Evolutionary conservation across 2,797 vertebrate genomes (phyloP), one percentile per base, ranked within the genome.

Genomic region (Anguilla anguilla): DNA sequence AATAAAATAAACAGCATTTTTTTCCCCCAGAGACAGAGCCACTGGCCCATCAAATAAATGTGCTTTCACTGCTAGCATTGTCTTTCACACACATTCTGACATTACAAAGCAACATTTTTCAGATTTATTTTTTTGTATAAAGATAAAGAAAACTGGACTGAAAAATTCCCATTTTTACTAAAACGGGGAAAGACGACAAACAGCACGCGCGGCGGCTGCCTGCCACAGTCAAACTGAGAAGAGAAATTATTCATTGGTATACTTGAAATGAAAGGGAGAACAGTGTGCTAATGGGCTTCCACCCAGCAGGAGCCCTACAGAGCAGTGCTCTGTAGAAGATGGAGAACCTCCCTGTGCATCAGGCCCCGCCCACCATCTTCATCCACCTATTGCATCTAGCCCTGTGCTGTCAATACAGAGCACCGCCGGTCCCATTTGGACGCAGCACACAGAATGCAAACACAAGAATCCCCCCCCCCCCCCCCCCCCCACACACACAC

Each of bases 211-310:
- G 15, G 28, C 46, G 7, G 69, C 69, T 28, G 31, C 86, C 64
- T 39, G 28, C 82, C 83, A 49, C 46, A 39, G 19, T 46, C 59
- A 84, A 86, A 28, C 85, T 64, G 43, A 72, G 43, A 88, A 83
- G 87, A 89, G 82, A 88, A 90, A 89, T 83, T 2, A 86, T 88
- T 83, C 87, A 88, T 87, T 86, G 83, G 83, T 64, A 83, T 84
- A 64, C 83, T 87, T 69, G 67, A 89, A 84, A 87, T 67, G 82
- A 89, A 72, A 55, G 55, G 31, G 74, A 87, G 64, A 35, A 88
- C 82, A 57, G 85, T 82, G 51, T 82, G 79, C 9, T 82, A 82
- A 82, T 82, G 74, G 13, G 3, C 6, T 79, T 79, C 74, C 74
- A 0, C 79, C 22, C 79, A 82, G 46, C 79, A 82, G 79, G 46